A percentile compares a stretch with the other conserved stretches of the same genome.
Conservation (phyloP, 1,140 invertebrate species). For the Trichogramma pretiosum region DNA sequence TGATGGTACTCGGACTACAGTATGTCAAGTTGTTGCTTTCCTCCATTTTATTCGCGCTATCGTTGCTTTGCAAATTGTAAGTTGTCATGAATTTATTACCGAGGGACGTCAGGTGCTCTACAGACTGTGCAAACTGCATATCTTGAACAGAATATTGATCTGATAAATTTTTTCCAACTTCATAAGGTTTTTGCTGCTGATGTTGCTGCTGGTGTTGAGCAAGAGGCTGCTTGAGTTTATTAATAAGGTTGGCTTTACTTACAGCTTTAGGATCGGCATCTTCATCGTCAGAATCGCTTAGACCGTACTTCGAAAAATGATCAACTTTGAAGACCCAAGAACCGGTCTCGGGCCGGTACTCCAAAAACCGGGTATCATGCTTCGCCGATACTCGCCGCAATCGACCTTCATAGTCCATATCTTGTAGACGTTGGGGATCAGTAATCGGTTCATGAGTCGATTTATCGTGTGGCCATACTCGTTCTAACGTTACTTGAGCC, state of each 20-base stretch:
- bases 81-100: background rate
- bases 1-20: constrained; percentile 46
- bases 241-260: too few relatives aligned
- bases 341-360: constrained; percentile 90
- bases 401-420: constrained; percentile 83
- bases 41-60: background rate
- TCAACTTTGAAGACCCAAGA: constrained; percentile 91
- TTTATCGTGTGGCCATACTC: constrained; percentile 91
- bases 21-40: constrained; percentile 13
- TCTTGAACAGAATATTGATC: background rate
- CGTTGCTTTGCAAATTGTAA: background rate
- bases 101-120: background rate
- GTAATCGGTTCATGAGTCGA: constrained; percentile 70
- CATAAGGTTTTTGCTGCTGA: background rate
- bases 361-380: constrained; percentile 82
- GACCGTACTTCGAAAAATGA: constrained; percentile 94
- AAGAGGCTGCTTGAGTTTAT: background rate
- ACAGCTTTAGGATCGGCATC: constrained; percentile 46
- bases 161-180: background rate
- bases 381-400: constrained; percentile 75
- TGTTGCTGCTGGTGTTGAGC: background rate
- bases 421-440: constrained; percentile 64
- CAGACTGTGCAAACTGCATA: background rate
- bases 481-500: constrained; percentile 86
- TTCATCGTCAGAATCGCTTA: constrained; percentile 84